Percentiles rank a stretch among this genome's conserved stretches.
phyloP scores from a whole-genome alignment of 2,797 vertebrate species.

The Amblyopsis hoosieri region DNA sequence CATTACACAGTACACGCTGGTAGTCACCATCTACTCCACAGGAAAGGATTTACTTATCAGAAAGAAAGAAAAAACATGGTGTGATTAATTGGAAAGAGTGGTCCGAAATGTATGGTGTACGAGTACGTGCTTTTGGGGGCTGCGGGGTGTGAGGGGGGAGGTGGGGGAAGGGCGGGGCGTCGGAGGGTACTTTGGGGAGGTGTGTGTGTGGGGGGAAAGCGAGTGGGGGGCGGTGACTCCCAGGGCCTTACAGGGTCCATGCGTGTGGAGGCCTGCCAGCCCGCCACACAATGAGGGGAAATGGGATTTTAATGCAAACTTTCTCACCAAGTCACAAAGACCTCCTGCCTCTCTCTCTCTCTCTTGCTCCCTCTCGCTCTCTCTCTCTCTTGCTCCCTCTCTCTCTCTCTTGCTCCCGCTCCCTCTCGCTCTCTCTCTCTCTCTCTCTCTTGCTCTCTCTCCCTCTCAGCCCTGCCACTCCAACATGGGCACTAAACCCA shows the following conservation, averaged over 20 bases:
- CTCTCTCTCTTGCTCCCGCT: no score
- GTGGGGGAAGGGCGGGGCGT: not conserved
- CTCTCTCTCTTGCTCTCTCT: no score
- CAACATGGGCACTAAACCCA: constrained; percentile 29
- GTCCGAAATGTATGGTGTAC: no score
- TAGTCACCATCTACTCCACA: no score
- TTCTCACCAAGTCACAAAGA: constrained; percentile 79
- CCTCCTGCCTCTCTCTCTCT: constrained; percentile 51
- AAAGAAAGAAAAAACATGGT: no score
- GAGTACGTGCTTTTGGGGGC: no score
- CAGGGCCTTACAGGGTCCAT: constrained; percentile 61
- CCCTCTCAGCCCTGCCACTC: constrained; percentile 24
- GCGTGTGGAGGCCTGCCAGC: constrained; percentile 80
- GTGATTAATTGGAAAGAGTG: no score
- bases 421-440: no score
- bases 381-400: constrained; percentile 30
- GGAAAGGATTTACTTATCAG: no score
- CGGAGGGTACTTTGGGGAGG: no score
- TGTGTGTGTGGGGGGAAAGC: no score
- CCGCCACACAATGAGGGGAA: constrained; percentile 83
- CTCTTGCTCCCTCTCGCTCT: constrained; percentile 30
- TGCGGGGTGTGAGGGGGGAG: not conserved
- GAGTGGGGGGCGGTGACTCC: constrained; percentile 30
- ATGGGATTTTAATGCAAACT: constrained; percentile 84
- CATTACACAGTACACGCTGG: no score